Evolutionary conservation across 2,797 vertebrate genomes (phyloP), one percentile per base, ranked within the genome.

Genomic region (Neosalanx taihuensis): DNA sequence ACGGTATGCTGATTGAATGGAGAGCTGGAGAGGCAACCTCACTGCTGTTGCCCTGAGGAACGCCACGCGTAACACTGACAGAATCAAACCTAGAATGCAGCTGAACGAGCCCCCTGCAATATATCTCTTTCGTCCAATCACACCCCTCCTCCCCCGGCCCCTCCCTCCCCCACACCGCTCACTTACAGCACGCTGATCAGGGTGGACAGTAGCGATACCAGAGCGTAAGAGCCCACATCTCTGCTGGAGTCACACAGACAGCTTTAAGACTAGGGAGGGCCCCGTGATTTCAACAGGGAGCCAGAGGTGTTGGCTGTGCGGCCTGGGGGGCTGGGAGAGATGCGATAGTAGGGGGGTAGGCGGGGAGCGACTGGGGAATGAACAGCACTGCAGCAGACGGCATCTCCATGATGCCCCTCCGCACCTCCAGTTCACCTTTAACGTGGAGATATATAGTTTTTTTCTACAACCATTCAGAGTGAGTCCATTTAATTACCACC

Each of bases 401-500:
- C 76, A 71, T 80, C 75, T 78, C 84, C 76, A 79, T 76, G 87
- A 85, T 79, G 83, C 79, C 82, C 71, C n/a, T 74, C 1, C 57
- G 84, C 87, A 84, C 80, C 81, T 80, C 80, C 85, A 82, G 81
- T 83, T 86, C 83, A 85, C 79, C 79, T 82, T 84, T 79, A 81
- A 85, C 81, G 81, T 83, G 86, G 79, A 83, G 41, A 56, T 56
- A 18, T n/a, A 26, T 26, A 13, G 7, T 7, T 72, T 81, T 84
- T 74, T 78, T 78, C 81, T 86, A 88, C 83, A 86, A 81, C 74
- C 79, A 84, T 46, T 12, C 41, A 78, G 80, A 61, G 78, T 85
- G 82, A 89, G 81, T 84, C 82, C 76, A 85, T 89, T 89, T 84
- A 83, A 89, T 89, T 84, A 81, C 79, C 85, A 84, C 85, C 83